These are phyloP conservation scores for Crambe crambe DNA, from an alignment of 37 sponge, comb jelly and placozoan genomes.

Conservation along the genomic window DNA sequence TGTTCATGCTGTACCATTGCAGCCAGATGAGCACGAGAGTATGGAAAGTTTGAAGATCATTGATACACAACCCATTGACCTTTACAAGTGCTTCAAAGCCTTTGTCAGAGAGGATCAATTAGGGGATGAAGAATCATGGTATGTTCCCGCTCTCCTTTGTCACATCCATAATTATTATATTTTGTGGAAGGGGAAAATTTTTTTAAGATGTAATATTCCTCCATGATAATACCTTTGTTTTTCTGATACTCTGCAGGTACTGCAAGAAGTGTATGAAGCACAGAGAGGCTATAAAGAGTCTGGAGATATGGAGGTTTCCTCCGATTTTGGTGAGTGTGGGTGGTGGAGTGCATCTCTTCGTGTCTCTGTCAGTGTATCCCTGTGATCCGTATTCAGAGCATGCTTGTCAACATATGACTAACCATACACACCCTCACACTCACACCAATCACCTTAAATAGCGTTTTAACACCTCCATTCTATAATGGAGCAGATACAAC, in stretches of 20 bases:
- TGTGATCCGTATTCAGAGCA: too few species aligned
- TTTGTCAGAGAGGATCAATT: constrained; percentile 95
- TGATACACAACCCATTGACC: constrained; percentile 80
- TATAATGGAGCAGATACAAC: background rate
- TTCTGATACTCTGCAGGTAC: constrained; percentile 66
- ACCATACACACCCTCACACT: too few species aligned
- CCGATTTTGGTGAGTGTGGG: constrained; percentile 83
- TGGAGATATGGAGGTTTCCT: constrained; percentile 97
- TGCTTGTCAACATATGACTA: too few species aligned
- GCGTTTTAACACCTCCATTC: background rate
- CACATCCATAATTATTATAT: background rate
- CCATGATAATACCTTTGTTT: background rate
- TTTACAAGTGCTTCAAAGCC: constrained; percentile 87
- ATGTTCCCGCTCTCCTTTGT: background rate
- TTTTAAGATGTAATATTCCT: background rate
- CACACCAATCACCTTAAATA: too few species aligned
- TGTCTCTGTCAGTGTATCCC: too few species aligned
- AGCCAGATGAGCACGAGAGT: constrained; percentile 86
- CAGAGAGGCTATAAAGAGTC: constrained; percentile 82
- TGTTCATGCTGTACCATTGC: background rate
- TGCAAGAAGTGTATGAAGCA: constrained; percentile 89
- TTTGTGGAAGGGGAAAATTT: background rate
- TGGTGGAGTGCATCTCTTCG: too few species aligned
- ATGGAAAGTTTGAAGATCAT: constrained; percentile 56
- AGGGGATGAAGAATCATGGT: constrained; percentile 97